phyloP scores from a whole-genome alignment of 2,888 invertebrate species.

The Labia minor region DNA sequence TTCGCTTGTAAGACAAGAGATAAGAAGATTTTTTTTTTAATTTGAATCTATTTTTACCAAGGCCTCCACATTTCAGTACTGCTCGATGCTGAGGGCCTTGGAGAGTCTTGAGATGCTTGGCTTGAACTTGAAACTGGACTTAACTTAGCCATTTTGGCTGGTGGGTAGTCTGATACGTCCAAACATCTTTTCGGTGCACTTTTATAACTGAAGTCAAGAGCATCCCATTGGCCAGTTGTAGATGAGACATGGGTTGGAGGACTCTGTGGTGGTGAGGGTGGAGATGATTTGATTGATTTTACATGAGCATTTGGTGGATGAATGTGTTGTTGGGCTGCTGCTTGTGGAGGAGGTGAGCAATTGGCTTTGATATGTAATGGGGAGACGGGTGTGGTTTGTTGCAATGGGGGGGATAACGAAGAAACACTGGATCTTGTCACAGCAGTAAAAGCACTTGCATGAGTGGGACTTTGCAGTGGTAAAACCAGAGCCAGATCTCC shows the following conservation, averaged over 20 bases:
- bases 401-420: not conserved
- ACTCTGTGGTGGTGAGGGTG: conserved; percentile 3
- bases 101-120: not conserved
- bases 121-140: conserved; percentile 13
- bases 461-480: conserved; percentile 40
- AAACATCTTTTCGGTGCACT: not conserved
- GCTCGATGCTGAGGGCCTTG: conserved; percentile 13
- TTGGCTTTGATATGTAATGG: conserved; percentile 28
- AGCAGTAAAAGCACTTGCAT: conserved; percentile 40
- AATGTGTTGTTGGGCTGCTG: conserved; percentile 27
- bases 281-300: not conserved
- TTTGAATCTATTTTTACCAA: conserved; percentile 14
- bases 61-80: conserved; percentile 22
- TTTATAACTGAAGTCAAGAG: conserved; percentile 8
- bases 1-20: not conserved
- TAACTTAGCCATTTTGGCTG: conserved; percentile 14
- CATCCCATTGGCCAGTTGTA: not conserved
- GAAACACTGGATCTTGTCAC: conserved; percentile 16
- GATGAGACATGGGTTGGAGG: not conserved
- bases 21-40: not conserved
- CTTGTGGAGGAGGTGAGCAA: conserved; percentile 35
- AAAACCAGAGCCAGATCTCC: conserved; percentile 56
- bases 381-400: not conserved
- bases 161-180: conserved; percentile 2
- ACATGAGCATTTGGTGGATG: conserved; percentile 23